Evolutionary conservation across 2,113 vertebrate genomes (phyloP), one percentile per base, ranked within the genome.

Genomic region (Coturnix japonica): DNA sequence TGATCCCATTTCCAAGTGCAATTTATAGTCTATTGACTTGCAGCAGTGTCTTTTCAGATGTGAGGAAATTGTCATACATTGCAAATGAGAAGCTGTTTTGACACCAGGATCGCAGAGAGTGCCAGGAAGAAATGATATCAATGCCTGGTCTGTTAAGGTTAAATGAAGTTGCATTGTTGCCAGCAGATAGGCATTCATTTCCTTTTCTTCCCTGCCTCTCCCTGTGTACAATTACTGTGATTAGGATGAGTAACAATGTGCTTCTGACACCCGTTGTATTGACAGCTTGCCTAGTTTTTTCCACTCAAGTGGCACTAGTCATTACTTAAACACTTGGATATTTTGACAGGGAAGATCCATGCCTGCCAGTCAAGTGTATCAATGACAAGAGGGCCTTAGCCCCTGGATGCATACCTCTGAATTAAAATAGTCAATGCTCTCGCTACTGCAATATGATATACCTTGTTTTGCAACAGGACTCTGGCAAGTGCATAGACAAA

Each of bases 11-110:
- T 98, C 98, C 98, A 98, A 98, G 97, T 97, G 98, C 98, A 98
- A 99, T 99, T 99, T 99, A 98, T 98, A 98, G 98, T 98, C 98
- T 98, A 99, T 99, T 98, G 98, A 99, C 98, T 98, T 97, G 97
- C 98, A 97, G 97, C 98, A 97, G 96, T 98, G 98, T 98, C 98
- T 98, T 98, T 98, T 98, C 98, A 98, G 97, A 98, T 98, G 95
- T 96, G 97, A 98, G 98, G 98, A 99, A 99, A 99, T 99, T 99
- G 99, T 99, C 98, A 97, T 98, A 98, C 98, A 98, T 98, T 97
- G 98, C 98, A 99, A 98, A 99, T 99, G 98, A 99, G 98, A 98
- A 99, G 98, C 97, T 98, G 96, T 98, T 98, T 97, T 98, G 98
- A 98, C 98, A 98, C 97, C 97, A 94, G 97, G 97, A 98, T 97